These are phyloP conservation scores for Adrianichthys oophorus DNA, from an alignment of 2,797 vertebrate genomes.

Conservation along the genomic window DNA sequence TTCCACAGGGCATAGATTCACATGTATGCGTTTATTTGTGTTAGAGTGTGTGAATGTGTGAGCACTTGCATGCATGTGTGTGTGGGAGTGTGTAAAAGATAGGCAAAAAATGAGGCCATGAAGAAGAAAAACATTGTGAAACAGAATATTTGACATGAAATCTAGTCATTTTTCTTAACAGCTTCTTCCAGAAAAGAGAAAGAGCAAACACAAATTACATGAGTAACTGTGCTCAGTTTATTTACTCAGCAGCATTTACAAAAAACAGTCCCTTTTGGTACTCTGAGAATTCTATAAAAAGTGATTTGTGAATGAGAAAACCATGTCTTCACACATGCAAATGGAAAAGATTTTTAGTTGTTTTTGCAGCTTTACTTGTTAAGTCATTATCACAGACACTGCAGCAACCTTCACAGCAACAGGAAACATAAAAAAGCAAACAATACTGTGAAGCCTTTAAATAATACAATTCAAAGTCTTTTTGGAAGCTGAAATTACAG, in stretches of 20 bases:
- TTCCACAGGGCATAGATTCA: slow-evolving; percentile 66
- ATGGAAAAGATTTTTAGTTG: background rate
- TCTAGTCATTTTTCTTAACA: slow-evolving; percentile 45
- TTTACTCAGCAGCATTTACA: slow-evolving; percentile 47
- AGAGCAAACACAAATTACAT: slow-evolving; percentile 32
- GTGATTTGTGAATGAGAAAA: slow-evolving; percentile 19
- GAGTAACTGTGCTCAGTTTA: slow-evolving; percentile 38
- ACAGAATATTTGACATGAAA: slow-evolving; percentile 65
- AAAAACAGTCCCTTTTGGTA: slow-evolving; percentile 46
- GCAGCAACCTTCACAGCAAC: slow-evolving; percentile 4
- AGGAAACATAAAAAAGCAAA: background rate
- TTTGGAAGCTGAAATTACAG: slow-evolving; percentile 31
- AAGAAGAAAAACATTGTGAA: slow-evolving; percentile 60
- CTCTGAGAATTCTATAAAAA: slow-evolving; percentile 11
- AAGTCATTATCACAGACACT: slow-evolving; percentile 16
- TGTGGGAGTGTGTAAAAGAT: slow-evolving; percentile 43
- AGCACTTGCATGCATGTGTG: slow-evolving; percentile 3
- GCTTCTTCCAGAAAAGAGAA: slow-evolving; percentile 35
- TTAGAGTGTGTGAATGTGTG: slow-evolving; percentile 11
- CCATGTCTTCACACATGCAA: background rate
- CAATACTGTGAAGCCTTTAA: slow-evolving; percentile 6
- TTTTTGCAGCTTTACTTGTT: slow-evolving; percentile 6
- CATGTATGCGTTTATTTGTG: slow-evolving; percentile 26
- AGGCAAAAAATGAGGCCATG: slow-evolving; percentile 49
- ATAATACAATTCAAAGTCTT: slow-evolving; percentile 22